Conservation (phyloP, 2,888 invertebrate genomes). For the Polydrusus tereticollis region DNA sequence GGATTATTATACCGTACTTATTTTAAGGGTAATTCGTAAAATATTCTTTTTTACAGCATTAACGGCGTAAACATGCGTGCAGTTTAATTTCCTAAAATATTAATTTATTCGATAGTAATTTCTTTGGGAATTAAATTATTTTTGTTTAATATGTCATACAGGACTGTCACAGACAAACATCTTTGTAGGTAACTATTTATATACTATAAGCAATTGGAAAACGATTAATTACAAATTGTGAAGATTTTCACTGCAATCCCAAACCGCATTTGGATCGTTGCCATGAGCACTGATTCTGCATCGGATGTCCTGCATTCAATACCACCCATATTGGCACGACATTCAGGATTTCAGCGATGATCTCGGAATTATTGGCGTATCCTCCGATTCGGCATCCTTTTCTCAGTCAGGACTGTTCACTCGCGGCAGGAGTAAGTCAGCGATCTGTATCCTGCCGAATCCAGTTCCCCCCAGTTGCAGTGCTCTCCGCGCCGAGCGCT, state of each 20-base stretch:
- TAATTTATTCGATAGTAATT: no score
- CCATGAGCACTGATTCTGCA: neutral
- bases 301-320: neutral
- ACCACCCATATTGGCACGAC: neutral
- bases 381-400: slow-evolving; percentile 25
- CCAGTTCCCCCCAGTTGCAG: slow-evolving; percentile 32
- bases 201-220: neutral
- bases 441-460: slow-evolving; percentile 34
- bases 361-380: slow-evolving; percentile 13
- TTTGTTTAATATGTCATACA: no score
- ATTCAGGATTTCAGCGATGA: neutral
- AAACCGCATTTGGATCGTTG: neutral
- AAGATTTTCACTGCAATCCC: neutral
- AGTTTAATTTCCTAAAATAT: no score
- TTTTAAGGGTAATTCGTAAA: no score
- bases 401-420: neutral
- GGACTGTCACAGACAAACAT: no score
- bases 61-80: no score
- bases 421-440: slow-evolving; percentile 17
- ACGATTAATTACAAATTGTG: neutral
- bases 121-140: no score
- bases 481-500: slow-evolving; percentile 42
- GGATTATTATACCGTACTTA: no score
- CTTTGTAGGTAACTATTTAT: neutral
- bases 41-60: no score